Evolutionary conservation across 2,888 invertebrate species (phyloP).

Genomic region (Drosophila percnosoma): DNA sequence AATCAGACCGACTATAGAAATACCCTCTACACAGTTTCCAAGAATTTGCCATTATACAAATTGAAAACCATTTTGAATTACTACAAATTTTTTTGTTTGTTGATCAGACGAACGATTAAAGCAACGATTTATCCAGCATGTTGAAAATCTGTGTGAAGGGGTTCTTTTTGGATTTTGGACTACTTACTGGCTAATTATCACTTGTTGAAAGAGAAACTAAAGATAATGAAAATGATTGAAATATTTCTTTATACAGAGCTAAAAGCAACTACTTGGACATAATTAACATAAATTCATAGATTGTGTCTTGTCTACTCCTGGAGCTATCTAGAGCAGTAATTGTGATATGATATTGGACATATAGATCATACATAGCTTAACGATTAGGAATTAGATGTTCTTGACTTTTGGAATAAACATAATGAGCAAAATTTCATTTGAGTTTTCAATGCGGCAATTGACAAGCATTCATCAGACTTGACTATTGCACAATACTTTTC

Average conservation of each 20-base stretch:
- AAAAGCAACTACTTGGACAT: slow-evolving; percentile 26
- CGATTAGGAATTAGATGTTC: slow-evolving; percentile 42
- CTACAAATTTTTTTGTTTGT: neutral
- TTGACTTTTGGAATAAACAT: slow-evolving; percentile 58
- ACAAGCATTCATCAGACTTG: slow-evolving; percentile 60
- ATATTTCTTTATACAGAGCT: slow-evolving; percentile 42
- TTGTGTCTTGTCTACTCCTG: slow-evolving; percentile 30
- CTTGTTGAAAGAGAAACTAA: slow-evolving; percentile 44
- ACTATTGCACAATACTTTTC: slow-evolving; percentile 55
- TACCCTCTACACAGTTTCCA: slow-evolving; percentile 44
- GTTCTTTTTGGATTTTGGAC: neutral
- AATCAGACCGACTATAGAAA: slow-evolving; percentile 26
- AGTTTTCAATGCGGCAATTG: slow-evolving; percentile 56
- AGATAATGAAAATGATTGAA: slow-evolving; percentile 22
- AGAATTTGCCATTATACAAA: neutral
- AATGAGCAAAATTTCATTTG: slow-evolving; percentile 69
- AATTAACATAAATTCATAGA: slow-evolving; percentile 18
- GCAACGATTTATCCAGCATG: neutral
- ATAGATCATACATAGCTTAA: slow-evolving; percentile 52
- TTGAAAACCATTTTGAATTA: neutral
- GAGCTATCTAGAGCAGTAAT: slow-evolving; percentile 23
- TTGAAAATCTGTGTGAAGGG: slow-evolving; percentile 21
- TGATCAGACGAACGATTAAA: neutral
- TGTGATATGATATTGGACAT: slow-evolving; percentile 68
- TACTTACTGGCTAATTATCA: slow-evolving; percentile 59